Evolutionary conservation across 1,140 invertebrate genomes (phyloP), one percentile per base, ranked within the genome.

Genomic region (Zaprionus tsacasi): DNA sequence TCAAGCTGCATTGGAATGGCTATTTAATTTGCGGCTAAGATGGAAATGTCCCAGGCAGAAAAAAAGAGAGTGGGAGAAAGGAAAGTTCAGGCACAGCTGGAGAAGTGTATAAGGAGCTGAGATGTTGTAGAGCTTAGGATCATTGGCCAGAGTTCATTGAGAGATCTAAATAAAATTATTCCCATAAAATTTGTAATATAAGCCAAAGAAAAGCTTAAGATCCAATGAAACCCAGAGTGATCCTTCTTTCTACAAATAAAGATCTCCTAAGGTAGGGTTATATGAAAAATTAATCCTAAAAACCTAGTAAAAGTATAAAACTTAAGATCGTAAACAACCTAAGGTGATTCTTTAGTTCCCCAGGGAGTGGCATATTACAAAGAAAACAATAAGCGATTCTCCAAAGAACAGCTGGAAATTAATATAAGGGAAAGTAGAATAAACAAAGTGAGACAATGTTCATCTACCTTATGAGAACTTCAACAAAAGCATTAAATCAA

Each of bases 21-120:
- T 30, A 70, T 48, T 71, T 76, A 76, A 76, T 66, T 76, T 57
- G 63, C 36, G 27, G 21, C 36, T 27, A 57, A 35, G 50, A 25
- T 27, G 40, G 55, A 33, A 33, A 27, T 25, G 45, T 50, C 11
- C 30, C 30, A 21, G 3, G 12, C 12, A 13, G 21, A 21, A 21
- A 21, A 21, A n/a, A 35, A 56, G 30, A 66, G 54, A 30, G 48
- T 58, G 56, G 68, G 58, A 74, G 66, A 74, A 74, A 57, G 8
- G 13, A 70, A 50, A 63, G 43, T 58, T 11, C 12, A 43, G 17
- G 8, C 17, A 33, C 12, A 27, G 35, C 2, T 48, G 15, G 13
- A 13, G 52, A 27, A 36, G 15, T 52, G 40, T 1, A 58, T 15
- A 57, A 48, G 17, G n/a, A n/a, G 27, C 52, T 30, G 27, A 43